Conservation (phyloP, 2,113 vertebrate species). For the Misgurnus anguillicaudatus region DNA sequence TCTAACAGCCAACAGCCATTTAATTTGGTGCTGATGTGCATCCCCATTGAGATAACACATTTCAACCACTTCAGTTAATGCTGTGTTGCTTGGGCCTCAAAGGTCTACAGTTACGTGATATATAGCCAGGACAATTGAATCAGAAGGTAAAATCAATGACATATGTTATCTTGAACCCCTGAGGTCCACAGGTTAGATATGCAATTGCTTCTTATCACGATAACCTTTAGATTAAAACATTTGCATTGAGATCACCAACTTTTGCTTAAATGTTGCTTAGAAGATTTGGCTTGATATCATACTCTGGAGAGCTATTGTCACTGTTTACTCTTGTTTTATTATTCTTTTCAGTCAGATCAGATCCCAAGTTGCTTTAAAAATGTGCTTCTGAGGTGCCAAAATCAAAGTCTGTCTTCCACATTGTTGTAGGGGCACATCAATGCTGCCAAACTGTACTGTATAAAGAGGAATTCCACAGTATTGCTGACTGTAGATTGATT, state of each 20-base stretch:
- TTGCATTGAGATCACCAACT: background rate
- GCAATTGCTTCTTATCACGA: constrained; percentile 5
- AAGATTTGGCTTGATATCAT: constrained; percentile 7
- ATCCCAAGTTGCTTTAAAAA: background rate
- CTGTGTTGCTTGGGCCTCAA: background rate
- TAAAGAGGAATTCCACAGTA: constrained; percentile 34
- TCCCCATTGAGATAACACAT: background rate
- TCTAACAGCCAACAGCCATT: background rate
- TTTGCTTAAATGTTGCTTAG: background rate
- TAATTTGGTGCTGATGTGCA: background rate
- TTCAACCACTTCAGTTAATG: background rate
- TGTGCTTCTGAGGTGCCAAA: constrained; percentile 29
- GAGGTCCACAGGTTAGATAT: background rate
- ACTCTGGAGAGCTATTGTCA: background rate
- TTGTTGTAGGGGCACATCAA: constrained; percentile 32
- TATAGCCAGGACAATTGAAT: constrained; percentile 20
- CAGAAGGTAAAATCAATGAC: constrained; percentile 22
- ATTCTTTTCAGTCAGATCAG: background rate
- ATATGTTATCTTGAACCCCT: constrained; percentile 17
- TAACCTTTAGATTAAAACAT: background rate
- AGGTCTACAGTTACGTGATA: background rate
- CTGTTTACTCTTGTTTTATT: background rate
- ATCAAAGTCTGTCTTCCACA: constrained; percentile 39
- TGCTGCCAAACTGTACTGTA: constrained; percentile 27
- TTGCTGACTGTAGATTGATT: constrained; percentile 14